A percentile compares a stretch with the other conserved stretches of the same genome.
Evolutionary conservation across 92 coral and sea anemone species (phyloP).

Genomic region (Umimayanthus kanabou): DNA sequence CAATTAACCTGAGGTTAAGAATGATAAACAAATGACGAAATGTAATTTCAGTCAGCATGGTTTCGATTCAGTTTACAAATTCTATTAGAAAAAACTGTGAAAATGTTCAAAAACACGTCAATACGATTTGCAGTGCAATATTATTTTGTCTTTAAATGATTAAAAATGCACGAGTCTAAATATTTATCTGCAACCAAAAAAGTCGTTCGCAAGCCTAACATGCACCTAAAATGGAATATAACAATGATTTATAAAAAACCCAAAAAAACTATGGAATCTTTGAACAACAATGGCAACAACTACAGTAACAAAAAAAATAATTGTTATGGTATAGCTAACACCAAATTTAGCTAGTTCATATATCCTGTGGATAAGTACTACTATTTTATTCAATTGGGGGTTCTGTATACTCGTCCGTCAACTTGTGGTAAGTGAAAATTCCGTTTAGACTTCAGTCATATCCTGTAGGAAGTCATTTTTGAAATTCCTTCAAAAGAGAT

Average conservation of each 20-base stretch:
- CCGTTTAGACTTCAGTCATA: background rate
- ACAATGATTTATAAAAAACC: background rate
- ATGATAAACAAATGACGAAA: background rate
- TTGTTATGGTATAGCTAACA: background rate
- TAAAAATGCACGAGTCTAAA: background rate
- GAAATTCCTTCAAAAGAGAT: background rate
- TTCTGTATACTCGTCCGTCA: background rate
- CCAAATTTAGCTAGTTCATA: background rate
- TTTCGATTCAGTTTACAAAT: background rate
- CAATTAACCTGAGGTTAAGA: no score
- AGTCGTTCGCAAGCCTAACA: constrained; percentile 8
- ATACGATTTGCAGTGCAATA: background rate
- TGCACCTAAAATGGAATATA: background rate
- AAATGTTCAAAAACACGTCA: no score
- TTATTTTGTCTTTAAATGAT: background rate
- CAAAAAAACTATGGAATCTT: background rate
- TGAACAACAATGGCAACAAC: background rate
- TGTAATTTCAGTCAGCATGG: background rate
- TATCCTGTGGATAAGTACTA: background rate
- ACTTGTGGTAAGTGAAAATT: background rate
- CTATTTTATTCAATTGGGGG: background rate
- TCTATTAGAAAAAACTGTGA: no score
- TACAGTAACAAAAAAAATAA: background rate
- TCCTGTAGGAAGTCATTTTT: background rate
- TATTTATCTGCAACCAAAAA: constrained; percentile 20